Base-by-base conservation (phyloP, 2,113 vertebrate species). In the Bostrychus sinensis region DNA sequence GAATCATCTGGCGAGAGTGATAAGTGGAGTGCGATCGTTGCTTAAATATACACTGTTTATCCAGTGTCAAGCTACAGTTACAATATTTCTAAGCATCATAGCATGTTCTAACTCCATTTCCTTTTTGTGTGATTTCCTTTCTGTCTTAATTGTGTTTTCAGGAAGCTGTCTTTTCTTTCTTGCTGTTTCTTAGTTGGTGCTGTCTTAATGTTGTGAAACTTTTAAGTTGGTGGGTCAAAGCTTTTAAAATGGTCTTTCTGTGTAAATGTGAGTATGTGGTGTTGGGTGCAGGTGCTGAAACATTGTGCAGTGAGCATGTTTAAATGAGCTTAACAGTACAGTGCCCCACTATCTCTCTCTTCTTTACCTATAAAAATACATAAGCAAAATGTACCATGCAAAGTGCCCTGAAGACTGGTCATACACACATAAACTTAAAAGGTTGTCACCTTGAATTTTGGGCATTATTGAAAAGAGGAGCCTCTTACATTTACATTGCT, bases 251-350 rank as follows among this genome's bases (percentile, higher is more conserved):
- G 48, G 39, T 56, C 62, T 67, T 61, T 43, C 34, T 66, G 77
- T 51, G 59, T 53, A 65, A 62, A 55, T 59, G 75, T 55, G 46
- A 57, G 46, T 81, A 51, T 75, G 62, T 71, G 66, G 65, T 46
- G 75, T 68, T 84, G 84, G 88, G 84, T 85, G 76, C 86, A 86
- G 79, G 84, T 89, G 86, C 78, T 86, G 78, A 83, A 82, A 84
- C 70, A 72, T 86, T 86, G 81, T 81, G 79, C 80, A 46, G 73
- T 87, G 88, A 87, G 86, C 85, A 65, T 88, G 77, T 78, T 78
- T 58, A 81, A 80, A 84, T 87, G 82, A 75, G 82, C 71, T 80
- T 68, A 85, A 71, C 65, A 37, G 67, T 73, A 70, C 67, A 63
- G 42, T 65, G 19, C 28, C 62, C 30, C 9, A 23, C 23, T 65